phyloP scores from a whole-genome alignment of 2,797 vertebrate species.

The Rhincodon typus region DNA sequence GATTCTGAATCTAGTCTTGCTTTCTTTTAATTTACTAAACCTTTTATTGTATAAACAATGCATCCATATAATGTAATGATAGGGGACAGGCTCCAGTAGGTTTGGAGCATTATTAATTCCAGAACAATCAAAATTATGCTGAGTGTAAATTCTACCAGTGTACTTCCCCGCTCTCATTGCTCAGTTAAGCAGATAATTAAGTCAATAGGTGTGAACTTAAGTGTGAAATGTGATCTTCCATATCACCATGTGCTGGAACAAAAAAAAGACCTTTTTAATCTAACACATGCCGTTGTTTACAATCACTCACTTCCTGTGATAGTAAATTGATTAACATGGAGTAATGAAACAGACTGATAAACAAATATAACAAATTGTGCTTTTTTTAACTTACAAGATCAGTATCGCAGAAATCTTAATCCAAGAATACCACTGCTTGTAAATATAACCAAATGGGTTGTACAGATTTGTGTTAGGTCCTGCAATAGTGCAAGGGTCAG shows the following conservation, averaged over 20 bases:
- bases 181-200: not conserved
- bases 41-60: not conserved
- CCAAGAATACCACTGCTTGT: not conserved
- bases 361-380: not conserved
- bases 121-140: not conserved
- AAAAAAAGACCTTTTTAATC: not conserved
- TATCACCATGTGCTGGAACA: not conserved
- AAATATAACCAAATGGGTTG: not conserved
- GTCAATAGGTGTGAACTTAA: not conserved
- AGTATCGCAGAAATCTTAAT: not conserved
- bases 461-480: not conserved
- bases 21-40: not conserved
- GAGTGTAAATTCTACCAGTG: not conserved
- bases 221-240: not conserved
- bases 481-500: not conserved
- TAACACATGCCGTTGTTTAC: not conserved
- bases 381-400: not conserved
- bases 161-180: not conserved
- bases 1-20: not conserved
- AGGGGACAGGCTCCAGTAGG: too few relatives aligned
- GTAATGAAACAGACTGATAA: not conserved
- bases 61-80: not conserved
- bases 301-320: not conserved
- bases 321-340: not conserved
- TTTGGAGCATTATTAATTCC: not conserved